Percentiles rank a stretch among this genome's conserved stretches.
Evolutionary conservation across 2,888 invertebrate species (phyloP).

Genomic region (Esperia sulphurella): DNA sequence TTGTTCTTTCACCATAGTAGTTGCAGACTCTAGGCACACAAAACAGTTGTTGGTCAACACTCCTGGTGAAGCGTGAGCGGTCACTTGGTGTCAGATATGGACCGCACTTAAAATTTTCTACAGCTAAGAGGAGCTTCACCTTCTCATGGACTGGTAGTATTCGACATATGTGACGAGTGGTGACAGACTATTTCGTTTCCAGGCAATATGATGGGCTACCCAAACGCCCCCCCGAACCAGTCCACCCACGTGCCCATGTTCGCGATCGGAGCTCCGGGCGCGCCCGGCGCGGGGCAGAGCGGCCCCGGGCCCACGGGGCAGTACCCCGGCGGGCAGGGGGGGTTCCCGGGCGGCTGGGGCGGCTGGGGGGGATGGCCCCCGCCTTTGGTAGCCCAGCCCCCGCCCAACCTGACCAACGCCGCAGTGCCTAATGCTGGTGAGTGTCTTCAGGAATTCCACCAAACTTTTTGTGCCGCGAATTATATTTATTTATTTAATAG

Average conservation of each 20-base stretch:
- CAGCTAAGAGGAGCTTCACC: no score
- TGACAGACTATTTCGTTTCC: neutral
- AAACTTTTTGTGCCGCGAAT: no score
- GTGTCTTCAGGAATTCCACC: conserved; percentile 8
- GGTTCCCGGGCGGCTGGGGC: conserved; percentile 33
- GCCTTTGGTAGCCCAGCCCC: conserved; percentile 54
- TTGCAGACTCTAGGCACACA: no score
- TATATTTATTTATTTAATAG: no score
- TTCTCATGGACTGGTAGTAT: no score
- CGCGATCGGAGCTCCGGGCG: neutral
- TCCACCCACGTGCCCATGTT: neutral
- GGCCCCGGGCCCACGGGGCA: neutral
- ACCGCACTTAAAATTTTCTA: no score
- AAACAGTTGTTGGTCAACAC: no score
- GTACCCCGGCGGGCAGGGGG: conserved; percentile 21
- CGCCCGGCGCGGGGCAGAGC: neutral
- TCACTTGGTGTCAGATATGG: no score
- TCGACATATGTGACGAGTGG: no score
- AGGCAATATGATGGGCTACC: neutral
- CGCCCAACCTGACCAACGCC: conserved; percentile 29
- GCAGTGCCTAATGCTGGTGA: conserved; percentile 38
- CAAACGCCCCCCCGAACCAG: neutral
- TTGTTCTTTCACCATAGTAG: no score
- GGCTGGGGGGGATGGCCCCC: conserved; percentile 47
- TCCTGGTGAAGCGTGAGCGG: no score